These are phyloP conservation scores for Psophia crepitans DNA, from an alignment of 2,113 vertebrate genomes.

Conservation along the genomic window DNA sequence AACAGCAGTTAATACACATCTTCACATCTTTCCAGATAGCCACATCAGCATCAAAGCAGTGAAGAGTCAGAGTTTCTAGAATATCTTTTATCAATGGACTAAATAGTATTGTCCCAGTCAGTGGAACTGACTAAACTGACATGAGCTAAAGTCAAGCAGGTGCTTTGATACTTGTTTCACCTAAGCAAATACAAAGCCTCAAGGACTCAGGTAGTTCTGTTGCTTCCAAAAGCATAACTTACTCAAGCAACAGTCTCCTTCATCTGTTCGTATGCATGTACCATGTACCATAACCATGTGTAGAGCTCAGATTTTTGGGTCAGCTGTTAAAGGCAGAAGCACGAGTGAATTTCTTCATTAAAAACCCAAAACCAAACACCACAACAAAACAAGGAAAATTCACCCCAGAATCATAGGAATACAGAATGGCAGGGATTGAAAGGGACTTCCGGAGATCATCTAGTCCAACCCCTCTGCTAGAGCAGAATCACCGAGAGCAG, in stretches of 20 bases:
- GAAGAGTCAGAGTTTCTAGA: neutral
- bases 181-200: neutral
- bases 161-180: neutral
- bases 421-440: too few species aligned
- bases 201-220: neutral
- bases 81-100: neutral
- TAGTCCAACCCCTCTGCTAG: too few species aligned
- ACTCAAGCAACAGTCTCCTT: neutral
- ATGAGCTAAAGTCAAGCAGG: neutral
- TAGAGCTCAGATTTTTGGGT: neutral
- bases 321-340: neutral
- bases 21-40: neutral
- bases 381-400: neutral
- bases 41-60: neutral
- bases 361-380: neutral
- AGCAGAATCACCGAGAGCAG: too few species aligned
- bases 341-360: neutral
- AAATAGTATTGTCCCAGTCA: neutral
- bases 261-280: neutral
- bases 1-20: neutral
- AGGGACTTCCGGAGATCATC: too few species aligned
- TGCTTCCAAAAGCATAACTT: neutral
- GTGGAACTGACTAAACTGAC: too few species aligned
- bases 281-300: neutral
- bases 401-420: too few species aligned